Conservation (phyloP, 1,140 invertebrate species). For the Drosophila mojavensis region DNA sequence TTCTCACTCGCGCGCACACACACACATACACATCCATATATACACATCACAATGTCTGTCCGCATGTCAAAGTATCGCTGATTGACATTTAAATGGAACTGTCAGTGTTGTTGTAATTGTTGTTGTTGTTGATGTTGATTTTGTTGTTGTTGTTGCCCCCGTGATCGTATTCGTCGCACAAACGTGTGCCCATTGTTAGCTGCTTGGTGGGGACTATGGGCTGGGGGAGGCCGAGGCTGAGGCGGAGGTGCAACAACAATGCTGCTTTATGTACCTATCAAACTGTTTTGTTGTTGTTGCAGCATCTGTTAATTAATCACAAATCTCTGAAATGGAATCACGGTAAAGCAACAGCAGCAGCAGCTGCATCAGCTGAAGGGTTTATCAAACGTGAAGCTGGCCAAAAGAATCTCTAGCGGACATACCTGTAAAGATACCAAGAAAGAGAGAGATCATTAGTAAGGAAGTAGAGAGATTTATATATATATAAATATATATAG, state of each 20-base stretch:
- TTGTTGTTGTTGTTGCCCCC: constrained; percentile 22
- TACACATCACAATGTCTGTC: constrained; percentile 29
- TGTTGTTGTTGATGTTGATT: constrained; percentile 14
- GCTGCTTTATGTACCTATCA: constrained; percentile 19
- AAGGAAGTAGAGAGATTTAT: neutral
- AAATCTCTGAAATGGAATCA: constrained; percentile 30
- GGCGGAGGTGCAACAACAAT: constrained; percentile 38
- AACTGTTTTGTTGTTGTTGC: constrained; percentile 34
- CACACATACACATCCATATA: constrained; percentile 14
- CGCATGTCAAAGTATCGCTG: constrained; percentile 51
- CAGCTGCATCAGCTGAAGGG: constrained; percentile 31
- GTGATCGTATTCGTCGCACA: constrained; percentile 34
- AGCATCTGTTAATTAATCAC: constrained; percentile 57
- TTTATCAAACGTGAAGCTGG: constrained; percentile 14
- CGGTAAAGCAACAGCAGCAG: constrained; percentile 23
- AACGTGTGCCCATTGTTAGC: constrained; percentile 54
- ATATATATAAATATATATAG: no score
- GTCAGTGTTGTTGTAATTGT: constrained; percentile 46
- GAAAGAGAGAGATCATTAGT: neutral
- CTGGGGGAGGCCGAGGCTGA: no score
- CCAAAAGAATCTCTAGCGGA: constrained; percentile 8
- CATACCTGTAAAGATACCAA: constrained; percentile 50
- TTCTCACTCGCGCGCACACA: constrained; percentile 16
- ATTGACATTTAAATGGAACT: constrained; percentile 69
- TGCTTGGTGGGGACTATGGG: neutral